Conservation (phyloP, 2,113 vertebrate genomes). For the Pluvianellus socialis region DNA sequence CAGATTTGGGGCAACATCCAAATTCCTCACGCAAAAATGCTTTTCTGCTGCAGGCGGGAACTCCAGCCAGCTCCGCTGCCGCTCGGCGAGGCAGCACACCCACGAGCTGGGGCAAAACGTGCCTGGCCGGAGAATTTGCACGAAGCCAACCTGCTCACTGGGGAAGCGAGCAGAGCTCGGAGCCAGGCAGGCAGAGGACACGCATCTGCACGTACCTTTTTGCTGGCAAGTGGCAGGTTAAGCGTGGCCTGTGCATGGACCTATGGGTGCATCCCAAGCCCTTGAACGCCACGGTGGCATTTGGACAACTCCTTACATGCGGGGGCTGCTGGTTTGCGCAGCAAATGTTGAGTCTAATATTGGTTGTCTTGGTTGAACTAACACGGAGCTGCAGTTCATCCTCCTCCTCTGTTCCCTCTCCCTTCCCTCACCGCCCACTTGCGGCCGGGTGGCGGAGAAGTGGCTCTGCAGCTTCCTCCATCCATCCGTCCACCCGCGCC, state of each 20-base stretch:
- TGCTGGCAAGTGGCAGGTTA: background rate
- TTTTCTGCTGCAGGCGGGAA: background rate
- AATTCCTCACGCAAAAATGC: background rate
- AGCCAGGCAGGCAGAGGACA: background rate
- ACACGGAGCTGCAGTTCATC: background rate
- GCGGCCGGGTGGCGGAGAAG: background rate
- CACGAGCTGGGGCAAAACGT: background rate
- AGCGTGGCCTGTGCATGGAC: background rate
- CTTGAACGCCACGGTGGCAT: fast-evolving
- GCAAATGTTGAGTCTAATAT: background rate
- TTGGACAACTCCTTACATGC: too few species aligned
- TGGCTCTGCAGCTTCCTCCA: background rate
- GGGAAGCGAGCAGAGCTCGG: fast-evolving
- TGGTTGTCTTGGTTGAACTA: too few species aligned
- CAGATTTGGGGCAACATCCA: background rate
- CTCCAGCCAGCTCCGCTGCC: background rate
- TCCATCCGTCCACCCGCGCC: background rate
- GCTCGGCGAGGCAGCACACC: background rate
- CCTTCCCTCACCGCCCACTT: background rate
- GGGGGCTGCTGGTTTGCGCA: background rate
- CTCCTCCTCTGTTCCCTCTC: background rate
- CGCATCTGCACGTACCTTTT: fast-evolving
- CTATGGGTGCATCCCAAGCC: background rate
- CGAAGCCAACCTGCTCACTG: fast-evolving
- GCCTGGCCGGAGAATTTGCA: background rate